Conservation (phyloP, 2,797 vertebrate species). For the Picus viridis region DNA sequence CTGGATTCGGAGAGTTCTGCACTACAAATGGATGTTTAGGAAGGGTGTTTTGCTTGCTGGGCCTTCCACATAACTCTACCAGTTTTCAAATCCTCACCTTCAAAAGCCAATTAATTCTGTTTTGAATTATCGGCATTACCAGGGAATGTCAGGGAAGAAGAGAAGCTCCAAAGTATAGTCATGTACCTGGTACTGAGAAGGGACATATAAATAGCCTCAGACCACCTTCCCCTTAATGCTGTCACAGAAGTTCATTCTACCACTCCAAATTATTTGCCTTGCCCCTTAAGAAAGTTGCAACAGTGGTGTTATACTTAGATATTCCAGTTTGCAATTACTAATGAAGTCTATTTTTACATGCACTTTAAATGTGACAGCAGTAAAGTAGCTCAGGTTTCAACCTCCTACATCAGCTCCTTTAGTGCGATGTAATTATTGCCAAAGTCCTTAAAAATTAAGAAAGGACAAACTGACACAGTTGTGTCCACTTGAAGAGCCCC, state of each 20-base stretch:
- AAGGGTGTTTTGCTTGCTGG: neutral
- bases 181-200: neutral
- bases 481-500: neutral
- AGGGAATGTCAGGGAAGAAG: neutral
- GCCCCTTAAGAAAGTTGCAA: slow-evolving; percentile 10
- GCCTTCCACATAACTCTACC: neutral
- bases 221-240: neutral
- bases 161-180: neutral
- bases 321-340: slow-evolving; percentile 41
- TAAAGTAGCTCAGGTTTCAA: slow-evolving; percentile 41
- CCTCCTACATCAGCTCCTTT: neutral
- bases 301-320: neutral
- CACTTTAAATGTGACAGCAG: slow-evolving; percentile 6
- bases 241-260: neutral
- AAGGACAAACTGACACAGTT: neutral
- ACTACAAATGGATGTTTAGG: neutral
- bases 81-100: neutral
- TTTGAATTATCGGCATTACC: neutral
- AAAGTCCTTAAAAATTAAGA: slow-evolving; percentile 24
- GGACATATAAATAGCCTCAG: neutral
- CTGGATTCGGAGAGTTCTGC: neutral
- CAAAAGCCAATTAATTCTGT: neutral
- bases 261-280: neutral
- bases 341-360: slow-evolving; percentile 50
- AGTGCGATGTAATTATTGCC: neutral